Conservation (phyloP, 2,888 invertebrate species). For the Unio pictorum region DNA sequence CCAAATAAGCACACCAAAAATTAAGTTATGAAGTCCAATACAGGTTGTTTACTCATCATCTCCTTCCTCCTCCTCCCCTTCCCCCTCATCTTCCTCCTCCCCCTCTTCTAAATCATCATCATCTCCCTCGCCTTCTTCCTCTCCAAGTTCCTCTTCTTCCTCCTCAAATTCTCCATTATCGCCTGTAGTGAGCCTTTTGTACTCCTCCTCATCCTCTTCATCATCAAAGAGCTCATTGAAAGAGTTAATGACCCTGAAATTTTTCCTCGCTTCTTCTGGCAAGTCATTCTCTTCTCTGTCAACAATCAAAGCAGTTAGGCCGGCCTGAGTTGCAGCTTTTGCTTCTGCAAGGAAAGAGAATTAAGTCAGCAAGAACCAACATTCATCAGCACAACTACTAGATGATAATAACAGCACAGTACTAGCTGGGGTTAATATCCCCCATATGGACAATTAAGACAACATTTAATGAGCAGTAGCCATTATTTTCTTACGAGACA, state of each 20-base stretch:
- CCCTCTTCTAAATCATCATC: slow-evolving; percentile 48
- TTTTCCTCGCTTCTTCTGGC: slow-evolving; percentile 74
- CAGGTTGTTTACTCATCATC: slow-evolving; percentile 34
- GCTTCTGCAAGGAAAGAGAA: slow-evolving; percentile 79
- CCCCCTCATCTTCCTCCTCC: slow-evolving; percentile 49
- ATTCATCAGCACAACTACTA: not conserved
- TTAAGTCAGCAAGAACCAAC: slow-evolving; percentile 6
- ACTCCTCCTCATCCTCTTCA: slow-evolving; percentile 55
- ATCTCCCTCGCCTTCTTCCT: slow-evolving; percentile 43
- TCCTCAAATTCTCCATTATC: slow-evolving; percentile 45
- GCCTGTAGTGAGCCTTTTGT: slow-evolving; percentile 38
- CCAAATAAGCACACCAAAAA: too few species aligned
- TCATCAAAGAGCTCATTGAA: slow-evolving; percentile 65
- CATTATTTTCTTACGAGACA: too few species aligned
- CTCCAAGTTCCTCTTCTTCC: slow-evolving; percentile 41
- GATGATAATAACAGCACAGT: not conserved
- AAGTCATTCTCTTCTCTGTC: slow-evolving; percentile 81
- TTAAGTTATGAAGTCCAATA: not conserved
- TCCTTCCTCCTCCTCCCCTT: slow-evolving; percentile 76
- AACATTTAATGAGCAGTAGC: too few species aligned
- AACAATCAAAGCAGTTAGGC: slow-evolving; percentile 80
- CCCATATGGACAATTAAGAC: too few species aligned
- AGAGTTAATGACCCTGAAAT: slow-evolving; percentile 60
- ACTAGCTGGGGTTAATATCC: too few species aligned
- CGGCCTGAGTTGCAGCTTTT: slow-evolving; percentile 84